phyloP scores from a whole-genome alignment of 1,140 invertebrate genomes.

The Drosophila ironensis region DNA sequence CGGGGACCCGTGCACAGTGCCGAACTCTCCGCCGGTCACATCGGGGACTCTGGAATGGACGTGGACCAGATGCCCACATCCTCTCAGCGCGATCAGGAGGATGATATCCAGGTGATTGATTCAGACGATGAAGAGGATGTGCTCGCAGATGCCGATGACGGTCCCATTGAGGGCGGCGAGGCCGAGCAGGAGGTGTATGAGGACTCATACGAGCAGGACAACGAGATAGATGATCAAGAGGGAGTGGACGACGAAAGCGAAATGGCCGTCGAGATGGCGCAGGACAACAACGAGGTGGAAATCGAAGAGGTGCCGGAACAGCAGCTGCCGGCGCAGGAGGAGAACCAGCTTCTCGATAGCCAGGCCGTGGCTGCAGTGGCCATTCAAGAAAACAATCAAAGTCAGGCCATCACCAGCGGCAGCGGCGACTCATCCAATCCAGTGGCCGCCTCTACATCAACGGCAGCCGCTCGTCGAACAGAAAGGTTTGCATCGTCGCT shows the following conservation, averaged over 20 bases:
- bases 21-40: conserved; percentile 68
- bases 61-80: conserved; percentile 91
- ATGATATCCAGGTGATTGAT: conserved; percentile 89
- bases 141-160: conserved; percentile 70
- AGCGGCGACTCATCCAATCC: conserved; percentile 66
- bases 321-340: conserved; percentile 61
- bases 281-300: conserved; percentile 87
- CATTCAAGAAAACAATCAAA: conserved; percentile 82
- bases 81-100: conserved; percentile 90
- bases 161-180: conserved; percentile 82
- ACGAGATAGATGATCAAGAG: conserved; percentile 83
- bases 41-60: conserved; percentile 84
- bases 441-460: conserved; percentile 56
- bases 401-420: conserved; percentile 84
- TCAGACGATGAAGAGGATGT: conserved; percentile 85
- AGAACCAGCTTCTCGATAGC: conserved; percentile 48
- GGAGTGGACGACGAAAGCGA: conserved; percentile 47
- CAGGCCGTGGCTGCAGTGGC: conserved; percentile 45
- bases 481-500: conserved; percentile 85
- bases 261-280: conserved; percentile 47
- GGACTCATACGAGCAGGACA: conserved; percentile 82
- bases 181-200: conserved; percentile 84
- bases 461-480: conserved; percentile 87
- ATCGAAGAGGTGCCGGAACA: conserved; percentile 86
- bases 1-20: conserved; percentile 73